phyloP scores from a whole-genome alignment of 2,888 invertebrate species.

The Ectemnius continuus region DNA sequence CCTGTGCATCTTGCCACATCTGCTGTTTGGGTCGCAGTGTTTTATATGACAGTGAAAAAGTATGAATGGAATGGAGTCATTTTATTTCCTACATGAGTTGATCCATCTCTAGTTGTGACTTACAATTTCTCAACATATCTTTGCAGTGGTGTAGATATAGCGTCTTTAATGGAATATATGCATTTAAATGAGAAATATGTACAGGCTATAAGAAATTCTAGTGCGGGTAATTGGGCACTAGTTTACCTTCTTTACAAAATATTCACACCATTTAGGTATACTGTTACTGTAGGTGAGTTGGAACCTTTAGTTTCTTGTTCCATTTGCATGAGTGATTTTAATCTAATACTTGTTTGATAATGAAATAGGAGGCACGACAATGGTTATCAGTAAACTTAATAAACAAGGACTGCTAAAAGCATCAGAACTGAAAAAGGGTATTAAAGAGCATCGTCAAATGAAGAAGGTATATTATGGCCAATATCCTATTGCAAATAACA shows the following conservation, averaged over 20 bases:
- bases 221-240: constrained; percentile 93
- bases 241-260: constrained; percentile 96
- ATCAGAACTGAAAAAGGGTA: constrained; percentile 30
- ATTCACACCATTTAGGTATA: constrained; percentile 92
- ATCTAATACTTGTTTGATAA: constrained; percentile 8
- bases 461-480: constrained; percentile 33
- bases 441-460: constrained; percentile 23
- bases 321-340: not conserved
- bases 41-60: constrained; percentile 93
- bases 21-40: constrained; percentile 90
- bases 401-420: constrained; percentile 84
- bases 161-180: constrained; percentile 86
- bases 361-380: constrained; percentile 87
- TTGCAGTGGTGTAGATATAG: constrained; percentile 95
- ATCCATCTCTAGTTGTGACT: not conserved
- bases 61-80: constrained; percentile 74
- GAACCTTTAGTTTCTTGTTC: not conserved
- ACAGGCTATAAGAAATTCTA: constrained; percentile 87
- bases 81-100: not conserved
- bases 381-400: constrained; percentile 89
- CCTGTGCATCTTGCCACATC: constrained; percentile 96
- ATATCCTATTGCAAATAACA: not conserved
- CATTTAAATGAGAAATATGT: constrained; percentile 89
- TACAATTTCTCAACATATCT: constrained; percentile 14
- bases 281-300: constrained; percentile 90